Conservation (phyloP, 1,140 invertebrate species). For the Carposina sasakii region DNA sequence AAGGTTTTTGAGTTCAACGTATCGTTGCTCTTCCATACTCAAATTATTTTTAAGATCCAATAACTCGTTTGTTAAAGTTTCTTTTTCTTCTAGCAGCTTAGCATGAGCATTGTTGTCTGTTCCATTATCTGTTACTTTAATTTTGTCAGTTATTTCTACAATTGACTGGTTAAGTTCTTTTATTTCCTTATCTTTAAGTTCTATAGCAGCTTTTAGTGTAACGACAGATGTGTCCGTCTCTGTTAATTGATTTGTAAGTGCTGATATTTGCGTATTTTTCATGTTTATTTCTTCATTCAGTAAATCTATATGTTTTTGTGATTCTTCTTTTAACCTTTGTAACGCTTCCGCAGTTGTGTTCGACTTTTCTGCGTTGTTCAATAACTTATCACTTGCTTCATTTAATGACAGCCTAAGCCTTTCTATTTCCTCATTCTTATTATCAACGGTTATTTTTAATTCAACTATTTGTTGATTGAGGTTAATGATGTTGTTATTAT, state of each 20-base stretch:
- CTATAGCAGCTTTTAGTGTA: slow-evolving; percentile 32
- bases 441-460: slow-evolving; percentile 32
- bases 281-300: slow-evolving; percentile 39
- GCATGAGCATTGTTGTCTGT: slow-evolving; percentile 39
- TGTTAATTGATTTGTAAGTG: slow-evolving; percentile 27
- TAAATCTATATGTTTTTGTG: slow-evolving; percentile 30
- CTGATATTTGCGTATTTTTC: slow-evolving; percentile 42
- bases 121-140: slow-evolving; percentile 34
- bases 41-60: slow-evolving; percentile 27
- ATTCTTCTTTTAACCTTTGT: slow-evolving; percentile 41
- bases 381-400: slow-evolving; percentile 32
- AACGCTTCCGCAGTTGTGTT: slow-evolving; percentile 36
- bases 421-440: slow-evolving; percentile 48
- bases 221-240: slow-evolving; percentile 30
- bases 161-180: slow-evolving; percentile 54
- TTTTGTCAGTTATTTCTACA: slow-evolving; percentile 45
- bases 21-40: slow-evolving; percentile 19
- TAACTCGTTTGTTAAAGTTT: slow-evolving; percentile 26
- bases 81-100: slow-evolving; percentile 46
- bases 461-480: slow-evolving; percentile 33
- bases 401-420: slow-evolving; percentile 28
- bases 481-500: slow-evolving; percentile 29
- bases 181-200: slow-evolving; percentile 49
- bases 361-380: slow-evolving; percentile 19
- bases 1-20: slow-evolving; percentile 30